phyloP scores from a whole-genome alignment of 2,113 vertebrate species.

The Corapipo altera region DNA sequence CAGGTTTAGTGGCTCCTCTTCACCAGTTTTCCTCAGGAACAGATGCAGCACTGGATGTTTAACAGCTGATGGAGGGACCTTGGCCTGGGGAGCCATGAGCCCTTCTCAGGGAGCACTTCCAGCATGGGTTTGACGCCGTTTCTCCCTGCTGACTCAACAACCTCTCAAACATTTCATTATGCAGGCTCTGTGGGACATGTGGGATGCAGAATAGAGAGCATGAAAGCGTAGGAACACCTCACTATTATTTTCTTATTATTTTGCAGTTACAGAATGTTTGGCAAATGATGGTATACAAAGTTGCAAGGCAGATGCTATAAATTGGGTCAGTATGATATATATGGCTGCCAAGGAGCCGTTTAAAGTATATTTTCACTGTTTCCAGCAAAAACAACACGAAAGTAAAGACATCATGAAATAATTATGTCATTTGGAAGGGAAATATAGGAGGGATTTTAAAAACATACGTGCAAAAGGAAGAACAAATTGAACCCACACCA shows the following conservation, averaged over 20 bases:
- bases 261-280: constrained; percentile 31
- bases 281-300: not conserved
- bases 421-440: constrained; percentile 53
- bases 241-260: constrained; percentile 55
- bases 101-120: not conserved
- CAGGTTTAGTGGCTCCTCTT: not conserved
- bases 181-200: constrained; percentile 42
- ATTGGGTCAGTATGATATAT: constrained; percentile 37
- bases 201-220: constrained; percentile 20
- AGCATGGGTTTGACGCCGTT: not conserved
- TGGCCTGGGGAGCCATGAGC: not conserved
- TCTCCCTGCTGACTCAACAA: constrained; percentile 30
- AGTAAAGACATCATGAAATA: constrained; percentile 57
- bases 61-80: constrained; percentile 4
- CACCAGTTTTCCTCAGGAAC: not conserved
- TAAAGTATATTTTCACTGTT: constrained; percentile 36
- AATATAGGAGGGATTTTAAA: not conserved
- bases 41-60: not conserved
- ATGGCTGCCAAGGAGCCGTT: constrained; percentile 39
- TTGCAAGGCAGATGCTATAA: constrained; percentile 52
- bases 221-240: constrained; percentile 22
- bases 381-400: constrained; percentile 37
- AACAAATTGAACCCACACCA: not conserved
- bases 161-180: constrained; percentile 46
- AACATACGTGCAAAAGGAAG: constrained; percentile 13